phyloP scores from a whole-genome alignment of 2,888 invertebrate genomes.

The Laothoe populi region DNA sequence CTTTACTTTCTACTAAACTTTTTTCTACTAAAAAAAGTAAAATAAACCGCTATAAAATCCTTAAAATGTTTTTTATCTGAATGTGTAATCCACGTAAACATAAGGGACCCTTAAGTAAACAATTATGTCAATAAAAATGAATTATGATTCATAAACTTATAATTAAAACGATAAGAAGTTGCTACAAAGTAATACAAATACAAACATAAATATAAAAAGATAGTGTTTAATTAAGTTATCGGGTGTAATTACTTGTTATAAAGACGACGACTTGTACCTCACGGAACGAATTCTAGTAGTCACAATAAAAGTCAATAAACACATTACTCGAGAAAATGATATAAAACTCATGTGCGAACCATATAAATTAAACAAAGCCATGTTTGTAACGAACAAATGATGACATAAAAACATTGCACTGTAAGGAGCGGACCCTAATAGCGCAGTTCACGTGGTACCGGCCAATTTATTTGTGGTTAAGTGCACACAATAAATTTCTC shows the following conservation, averaged over 20 bases:
- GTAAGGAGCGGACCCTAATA: constrained; percentile 52
- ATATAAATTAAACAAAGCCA: constrained; percentile 17
- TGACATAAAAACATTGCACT: constrained; percentile 43
- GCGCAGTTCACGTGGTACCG: constrained; percentile 67
- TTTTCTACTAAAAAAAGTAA: too few species aligned
- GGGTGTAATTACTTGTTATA: not conserved
- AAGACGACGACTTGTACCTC: constrained; percentile 1
- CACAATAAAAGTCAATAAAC: constrained; percentile 8
- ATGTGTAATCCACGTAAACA: not conserved
- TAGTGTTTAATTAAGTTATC: constrained; percentile 1
- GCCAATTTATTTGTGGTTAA: constrained; percentile 83
- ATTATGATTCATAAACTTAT: not conserved
- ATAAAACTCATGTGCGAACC: not conserved
- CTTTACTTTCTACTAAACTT: too few species aligned
- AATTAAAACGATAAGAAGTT: constrained; percentile 2
- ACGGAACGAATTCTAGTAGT: not conserved
- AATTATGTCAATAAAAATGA: not conserved
- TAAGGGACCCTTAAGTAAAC: not conserved
- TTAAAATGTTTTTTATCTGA: too few species aligned
- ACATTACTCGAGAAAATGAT: not conserved
- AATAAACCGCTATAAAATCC: too few species aligned
- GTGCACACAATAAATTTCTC: constrained; percentile 83
- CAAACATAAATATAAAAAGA: constrained; percentile 7
- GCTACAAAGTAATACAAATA: not conserved
- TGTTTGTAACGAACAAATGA: constrained; percentile 29